Evolutionary conservation across 2,113 vertebrate genomes (phyloP), one percentile per base, ranked within the genome.

Genomic region (Girardinichthys multiradiatus): DNA sequence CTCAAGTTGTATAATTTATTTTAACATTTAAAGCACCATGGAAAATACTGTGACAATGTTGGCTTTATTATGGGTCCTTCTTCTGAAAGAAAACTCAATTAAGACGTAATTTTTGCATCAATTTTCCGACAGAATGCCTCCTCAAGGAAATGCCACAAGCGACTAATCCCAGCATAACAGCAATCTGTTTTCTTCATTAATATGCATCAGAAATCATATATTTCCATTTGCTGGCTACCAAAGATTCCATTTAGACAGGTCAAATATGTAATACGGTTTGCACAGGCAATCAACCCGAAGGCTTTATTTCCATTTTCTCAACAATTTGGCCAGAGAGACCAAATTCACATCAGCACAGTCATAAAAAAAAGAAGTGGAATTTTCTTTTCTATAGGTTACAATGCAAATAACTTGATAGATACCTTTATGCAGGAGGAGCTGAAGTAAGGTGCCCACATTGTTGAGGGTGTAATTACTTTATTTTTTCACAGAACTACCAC

Each of bases 31-130:
- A 79, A 74, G 70, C 83, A 72, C 51, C 75, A 83, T 84, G 79
- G 68, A 74, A 81, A 68, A 27, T 4, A 72, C 63, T 76, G 80
- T 77, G 57, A 79, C 63, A 63, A 31, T 58, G 39, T 68, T 28
- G 11, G 12, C 77, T 79, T 72, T 35, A 81, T 84, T 74, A 80
- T 72, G 66, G 59, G 79, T 85, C 68, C 72, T 64, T 84, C 84
- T 80, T 70, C 63, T 73, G 90, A 76, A 87, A 68, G 68, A 65
- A 84, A 89, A 90, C 79, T 79, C 88, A 90, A 93, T 91, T 92
- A 92, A 85, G 72, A 82, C 57, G 79, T 65, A 60, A 85, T 81
- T 92, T 88, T 83, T 83, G 75, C 78, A 86, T 89, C 81, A 86
- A 80, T 90, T 91, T 91, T 85, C 87, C 81, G 80, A 67, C 72